These are phyloP conservation scores for Acleris laterana DNA, from an alignment of 2,888 invertebrate species.

Conservation along the genomic window DNA sequence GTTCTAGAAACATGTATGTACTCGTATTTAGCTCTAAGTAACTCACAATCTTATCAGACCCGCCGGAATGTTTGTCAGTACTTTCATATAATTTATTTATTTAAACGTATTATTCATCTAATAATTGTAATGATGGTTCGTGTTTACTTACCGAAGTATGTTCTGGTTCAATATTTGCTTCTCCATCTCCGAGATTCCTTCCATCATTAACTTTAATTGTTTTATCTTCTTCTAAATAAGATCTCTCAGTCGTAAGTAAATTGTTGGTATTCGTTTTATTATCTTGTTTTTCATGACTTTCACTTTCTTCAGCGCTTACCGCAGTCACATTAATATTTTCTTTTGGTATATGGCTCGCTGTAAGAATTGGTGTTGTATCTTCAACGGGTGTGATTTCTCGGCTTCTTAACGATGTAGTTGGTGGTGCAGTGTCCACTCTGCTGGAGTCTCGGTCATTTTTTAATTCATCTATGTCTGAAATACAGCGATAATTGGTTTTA, in stretches of 20 bases:
- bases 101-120: not conserved
- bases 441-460: slow-evolving; percentile 47
- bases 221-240: slow-evolving; percentile 24
- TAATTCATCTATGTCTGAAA: slow-evolving; percentile 72
- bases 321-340: not conserved
- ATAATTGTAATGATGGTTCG: not conserved
- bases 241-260: not conserved
- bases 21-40: too few species aligned
- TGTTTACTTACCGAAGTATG: slow-evolving; percentile 16
- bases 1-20: too few species aligned
- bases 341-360: not conserved
- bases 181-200: slow-evolving; percentile 13
- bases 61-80: too few species aligned
- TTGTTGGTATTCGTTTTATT: not conserved
- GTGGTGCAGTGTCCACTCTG: slow-evolving; percentile 8
- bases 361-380: not conserved
- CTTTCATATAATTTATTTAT: not conserved
- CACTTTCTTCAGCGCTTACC: slow-evolving; percentile 21
- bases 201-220: slow-evolving; percentile 26
- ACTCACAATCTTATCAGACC: too few species aligned
- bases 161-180: not conserved
- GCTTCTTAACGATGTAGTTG: slow-evolving; percentile 8
- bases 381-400: not conserved
- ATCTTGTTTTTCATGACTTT: slow-evolving; percentile 24
- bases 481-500: not conserved